These are phyloP conservation scores for Hydrotaea cyrtoneurina DNA, from an alignment of 2,888 invertebrate genomes.

Conservation along the genomic window DNA sequence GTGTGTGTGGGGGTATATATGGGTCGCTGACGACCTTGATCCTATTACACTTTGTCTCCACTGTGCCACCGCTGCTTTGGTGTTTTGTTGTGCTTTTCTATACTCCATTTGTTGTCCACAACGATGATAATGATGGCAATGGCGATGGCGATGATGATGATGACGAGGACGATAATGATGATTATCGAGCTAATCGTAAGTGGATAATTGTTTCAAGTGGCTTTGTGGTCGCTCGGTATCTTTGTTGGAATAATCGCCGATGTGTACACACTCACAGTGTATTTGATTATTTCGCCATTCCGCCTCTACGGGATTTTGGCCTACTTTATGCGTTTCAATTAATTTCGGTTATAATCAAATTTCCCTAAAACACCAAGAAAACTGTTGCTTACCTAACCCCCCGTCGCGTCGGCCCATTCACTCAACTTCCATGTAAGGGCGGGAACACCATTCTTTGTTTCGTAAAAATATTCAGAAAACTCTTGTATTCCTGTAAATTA, in stretches of 20 bases:
- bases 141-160: neutral
- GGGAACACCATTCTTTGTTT: neutral
- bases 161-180: constrained; percentile 14
- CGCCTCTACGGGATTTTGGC: neutral
- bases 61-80: neutral
- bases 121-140: neutral
- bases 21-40: constrained; percentile 47
- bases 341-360: neutral
- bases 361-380: neutral
- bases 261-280: neutral
- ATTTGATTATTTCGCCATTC: neutral
- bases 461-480: neutral
- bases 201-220: constrained; percentile 54
- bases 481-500: neutral
- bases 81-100: neutral
- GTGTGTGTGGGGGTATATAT: constrained; percentile 7
- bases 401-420: neutral
- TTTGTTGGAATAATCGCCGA: constrained; percentile 24
- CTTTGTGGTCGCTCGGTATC: constrained; percentile 12
- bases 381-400: constrained; percentile 24
- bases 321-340: neutral
- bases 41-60: constrained; percentile 38
- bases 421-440: too few relatives aligned
- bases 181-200: constrained; percentile 50
- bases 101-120: neutral